Evolutionary conservation across 1,140 invertebrate species (phyloP), one percentile per base, ranked within the genome.

Genomic region (Pseudomyrmex flavicornis): DNA sequence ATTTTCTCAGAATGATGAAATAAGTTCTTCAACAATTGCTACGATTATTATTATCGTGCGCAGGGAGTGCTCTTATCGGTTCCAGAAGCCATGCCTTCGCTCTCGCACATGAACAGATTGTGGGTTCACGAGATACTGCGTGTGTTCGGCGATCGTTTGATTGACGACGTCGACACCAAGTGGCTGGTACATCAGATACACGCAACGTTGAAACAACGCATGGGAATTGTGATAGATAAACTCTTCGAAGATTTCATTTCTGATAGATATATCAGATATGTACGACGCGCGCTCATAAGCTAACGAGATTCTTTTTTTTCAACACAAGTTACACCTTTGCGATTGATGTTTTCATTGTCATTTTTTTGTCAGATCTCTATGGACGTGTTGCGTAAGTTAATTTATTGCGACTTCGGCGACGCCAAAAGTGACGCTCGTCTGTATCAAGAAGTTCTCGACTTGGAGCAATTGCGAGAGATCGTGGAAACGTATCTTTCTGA

Each of bases 341-440:
- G 13, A 52, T 5, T 50, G 0, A 1, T 13, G 17, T 77, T 26
- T 26, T 26, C 0, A 26, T 26, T 26, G 20, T 17, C n/a, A 22
- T 50, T 22, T 46, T 10, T 7, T 54, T 5, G 35, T 35, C 85
- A 96, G 96, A 95, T 98, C 58, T 96, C 96, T 4, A 97, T 98
- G 90, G 94, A 95, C 61, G 97, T 99, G 93, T 94, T 99, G 15
- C 95, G 98, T 74, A 97, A 97, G 87, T 95, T 99, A 58, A 96
- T 99, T 48, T 99, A 98, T 92, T 99, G 99, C 94, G 98, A 99
- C 93, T 99, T 99, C 93, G 96, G 96, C 1, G 98, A 99, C 95
- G 97, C 98, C 0, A 99, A 99, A 95, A 97, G 97, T 1, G 98
- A 99, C 87, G 96, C 96, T 35, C 96, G 98, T 56, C 96, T 97